Evolutionary conservation across 2,113 vertebrate species (phyloP).

Genomic region (Neodon shergylaensis): DNA sequence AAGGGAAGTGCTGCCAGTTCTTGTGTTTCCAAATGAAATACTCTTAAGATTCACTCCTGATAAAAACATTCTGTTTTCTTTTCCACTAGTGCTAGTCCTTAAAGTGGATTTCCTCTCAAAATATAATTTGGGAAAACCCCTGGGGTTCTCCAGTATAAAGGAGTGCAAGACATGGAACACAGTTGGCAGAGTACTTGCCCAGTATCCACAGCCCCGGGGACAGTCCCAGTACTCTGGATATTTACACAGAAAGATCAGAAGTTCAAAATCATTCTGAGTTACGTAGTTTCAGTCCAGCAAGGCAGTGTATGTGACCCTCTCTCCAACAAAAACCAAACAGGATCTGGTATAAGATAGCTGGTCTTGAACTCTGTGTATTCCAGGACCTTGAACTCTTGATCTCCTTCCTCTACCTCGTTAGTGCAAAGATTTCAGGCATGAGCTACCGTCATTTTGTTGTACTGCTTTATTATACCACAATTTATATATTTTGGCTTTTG

Average conservation of each 20-base stretch:
- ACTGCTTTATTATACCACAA: background rate
- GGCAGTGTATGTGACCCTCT: background rate
- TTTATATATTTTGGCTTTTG: background rate
- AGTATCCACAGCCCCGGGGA: background rate
- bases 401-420: too few relatives aligned
- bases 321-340: background rate
- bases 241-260: background rate
- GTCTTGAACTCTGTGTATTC: background rate
- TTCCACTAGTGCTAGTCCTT: background rate
- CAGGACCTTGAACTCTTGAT: background rate
- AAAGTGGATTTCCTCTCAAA: background rate
- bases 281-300: background rate
- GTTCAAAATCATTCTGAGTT: background rate
- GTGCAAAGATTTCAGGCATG: background rate
- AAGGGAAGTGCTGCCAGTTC: constrained; percentile 32
- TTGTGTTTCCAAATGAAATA: constrained; percentile 32
- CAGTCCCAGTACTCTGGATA: background rate
- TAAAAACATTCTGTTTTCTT: constrained; percentile 8
- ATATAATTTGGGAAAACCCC: background rate
- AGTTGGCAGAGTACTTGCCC: background rate
- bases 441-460: background rate
- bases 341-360: background rate
- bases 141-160: background rate
- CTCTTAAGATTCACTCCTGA: background rate
- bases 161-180: too few relatives aligned